Base-by-base conservation (phyloP, 2,888 invertebrate genomes). In the Apodemia hepburni region DNA sequence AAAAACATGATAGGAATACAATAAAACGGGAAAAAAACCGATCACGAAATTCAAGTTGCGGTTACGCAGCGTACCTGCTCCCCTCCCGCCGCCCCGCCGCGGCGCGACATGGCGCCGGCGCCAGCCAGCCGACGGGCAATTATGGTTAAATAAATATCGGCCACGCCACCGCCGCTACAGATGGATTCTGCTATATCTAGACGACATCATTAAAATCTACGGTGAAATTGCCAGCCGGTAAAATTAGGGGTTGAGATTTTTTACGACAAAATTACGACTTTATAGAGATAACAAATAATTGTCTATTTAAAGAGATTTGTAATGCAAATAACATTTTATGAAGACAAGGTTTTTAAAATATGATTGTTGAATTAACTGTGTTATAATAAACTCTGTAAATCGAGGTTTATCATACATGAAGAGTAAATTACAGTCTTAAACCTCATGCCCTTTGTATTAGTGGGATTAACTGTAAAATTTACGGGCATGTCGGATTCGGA, bases 121-220 rank as follows among this genome's bases (percentile, higher is more conserved):
- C 90, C 89, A 87, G 81, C 74, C 84, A 79, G 85, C 87, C 89
- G 89, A 85, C 87, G 84, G 87, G 88, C 88, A 90, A 89, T 89
- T 89, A 89, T 88, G 88, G 87, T 87, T 89, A 90, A 89, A 90
- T 90, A 90, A 89, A 90, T 90, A 89, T 88, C 88, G 85, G 82
- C 83, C 86, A 83, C 80, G 85, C 87, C 84, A 82, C 82, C 84
- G 81, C 83, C 81, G 79, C 42, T 42, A 15, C 88, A 87, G 84
- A 87, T 84, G 87, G 80, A 84, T 81, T 80, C 82, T 76, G 73
- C 72, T 79, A 75, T 81, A 84, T 80, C 83, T 83, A 84, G 82
- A 85, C 85, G 84, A 85, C 84, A 84, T 86, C 81, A 80, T 85
- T 82, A 82, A 77, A 80, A 80, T 79, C 79, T 73, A 79, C 79